Base-by-base conservation (phyloP, 2,888 invertebrate species). In the Galerucella pusilla region DNA sequence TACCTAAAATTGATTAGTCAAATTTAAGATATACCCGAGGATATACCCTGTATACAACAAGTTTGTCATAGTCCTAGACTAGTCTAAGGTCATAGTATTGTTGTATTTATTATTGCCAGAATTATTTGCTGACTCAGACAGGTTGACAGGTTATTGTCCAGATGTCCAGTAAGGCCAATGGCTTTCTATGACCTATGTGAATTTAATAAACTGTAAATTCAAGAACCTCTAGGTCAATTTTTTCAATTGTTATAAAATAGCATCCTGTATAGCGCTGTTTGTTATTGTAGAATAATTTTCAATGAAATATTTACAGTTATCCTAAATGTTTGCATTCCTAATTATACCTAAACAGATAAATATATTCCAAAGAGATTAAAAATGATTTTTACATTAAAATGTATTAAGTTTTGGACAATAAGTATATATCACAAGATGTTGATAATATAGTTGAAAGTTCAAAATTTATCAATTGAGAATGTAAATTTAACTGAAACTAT, bases 1-100 rank as follows among this genome's bases (percentile, higher is more conserved):
- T 91, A 97, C 91, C 91, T 91, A 52, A 35, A 75, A 75, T 25
- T 11, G 12, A 6, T 35, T 3, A 35, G 6, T 6, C 35, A 35
- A 35, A 42, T 42, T 42, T 42, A 42, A 42, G 7, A 42, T 42
- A 42, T 42, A 42, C 35, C 46, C 46, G 20, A 20, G 20, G 20
- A 20, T 20, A 4, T 28, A 49, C 46, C 12, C 2, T 49, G 2
- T 49, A 12, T 49, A 12, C 1, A 14, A 49, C 11, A 49, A 49
- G 11, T 11, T 46, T 6, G 35, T 35, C 35, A 35, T 35, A 35
- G 35, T 35, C 20, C 20, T 20, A 20, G 20, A 20, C 20, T 20
- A 20, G 20, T 20, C 20, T 20, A 20, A 20, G 20, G 35, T 35
- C 35, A 35, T 35, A 35, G 35, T 42, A 42, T 42, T 42, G 7